phyloP scores from a whole-genome alignment of 2,888 invertebrate genomes.

The Aquatica leii region DNA sequence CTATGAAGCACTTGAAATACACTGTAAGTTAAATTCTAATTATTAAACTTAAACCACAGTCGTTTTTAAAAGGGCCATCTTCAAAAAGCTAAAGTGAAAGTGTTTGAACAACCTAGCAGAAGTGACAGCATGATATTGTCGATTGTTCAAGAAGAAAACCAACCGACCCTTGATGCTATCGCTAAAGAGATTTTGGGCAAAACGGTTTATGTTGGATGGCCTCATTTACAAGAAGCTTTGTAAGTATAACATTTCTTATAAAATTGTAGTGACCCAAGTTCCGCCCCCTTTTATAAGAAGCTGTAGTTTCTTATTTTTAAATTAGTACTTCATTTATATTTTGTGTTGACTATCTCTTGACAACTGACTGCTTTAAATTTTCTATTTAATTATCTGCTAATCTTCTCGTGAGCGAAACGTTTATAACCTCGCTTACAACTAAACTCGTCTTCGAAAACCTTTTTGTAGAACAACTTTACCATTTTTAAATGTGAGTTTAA shows the following conservation, averaged over 20 bases:
- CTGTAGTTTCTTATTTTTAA: too few species aligned
- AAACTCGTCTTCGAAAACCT: too few species aligned
- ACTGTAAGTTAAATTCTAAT: conserved; percentile 65
- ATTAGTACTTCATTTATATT: too few species aligned
- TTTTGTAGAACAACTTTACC: too few species aligned
- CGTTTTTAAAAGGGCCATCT: conserved; percentile 56
- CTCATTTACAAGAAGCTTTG: conserved; percentile 88
- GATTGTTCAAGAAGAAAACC: conserved; percentile 58
- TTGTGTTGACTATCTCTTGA: too few species aligned
- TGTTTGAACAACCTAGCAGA: conserved; percentile 86
- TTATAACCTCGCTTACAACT: too few species aligned
- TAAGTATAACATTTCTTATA: conserved; percentile 62
- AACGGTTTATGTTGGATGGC: conserved; percentile 87
- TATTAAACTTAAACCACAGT: neutral
- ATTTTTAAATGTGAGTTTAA: too few species aligned
- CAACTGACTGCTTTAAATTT: too few species aligned
- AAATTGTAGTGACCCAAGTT: too few species aligned
- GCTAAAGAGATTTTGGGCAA: conserved; percentile 75
- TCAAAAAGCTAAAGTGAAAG: conserved; percentile 77
- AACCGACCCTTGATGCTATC: conserved; percentile 51
- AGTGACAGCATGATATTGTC: conserved; percentile 84
- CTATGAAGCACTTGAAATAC: conserved; percentile 84
- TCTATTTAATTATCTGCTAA: too few species aligned
- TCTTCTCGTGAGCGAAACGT: too few species aligned
- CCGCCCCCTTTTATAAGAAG: too few species aligned